Evolutionary conservation across 2,797 vertebrate species (phyloP).

Genomic region (Chanos chanos): DNA sequence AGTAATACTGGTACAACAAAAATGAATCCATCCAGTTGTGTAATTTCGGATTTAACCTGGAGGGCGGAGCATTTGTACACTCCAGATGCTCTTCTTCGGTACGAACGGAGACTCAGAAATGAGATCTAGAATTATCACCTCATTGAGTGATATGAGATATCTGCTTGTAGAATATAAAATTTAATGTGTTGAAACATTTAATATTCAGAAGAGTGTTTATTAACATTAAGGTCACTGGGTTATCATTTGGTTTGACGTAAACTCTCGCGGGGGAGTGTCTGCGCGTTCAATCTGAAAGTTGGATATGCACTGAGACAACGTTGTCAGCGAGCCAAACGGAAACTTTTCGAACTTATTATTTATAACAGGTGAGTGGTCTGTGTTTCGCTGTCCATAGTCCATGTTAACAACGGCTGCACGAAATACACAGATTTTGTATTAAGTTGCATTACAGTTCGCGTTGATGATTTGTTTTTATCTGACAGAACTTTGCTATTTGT

Average conservation of each 20-base stretch:
- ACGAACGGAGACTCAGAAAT: too few relatives aligned
- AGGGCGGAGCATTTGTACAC: neutral
- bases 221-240: too few relatives aligned
- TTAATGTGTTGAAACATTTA: neutral
- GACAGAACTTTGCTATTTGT: too few relatives aligned
- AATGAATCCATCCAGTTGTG: neutral
- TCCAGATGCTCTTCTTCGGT: too few relatives aligned
- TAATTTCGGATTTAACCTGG: neutral
- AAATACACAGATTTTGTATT: too few relatives aligned
- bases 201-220: too few relatives aligned
- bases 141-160: too few relatives aligned
- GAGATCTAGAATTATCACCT: too few relatives aligned
- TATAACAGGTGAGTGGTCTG: neutral
- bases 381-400: neutral
- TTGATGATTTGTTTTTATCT: neutral
- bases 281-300: neutral
- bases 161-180: neutral
- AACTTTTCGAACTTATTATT: neutral
- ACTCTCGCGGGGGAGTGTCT: neutral
- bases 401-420: too few relatives aligned
- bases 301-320: neutral
- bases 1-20: too few relatives aligned
- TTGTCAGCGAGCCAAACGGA: neutral
- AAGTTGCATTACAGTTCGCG: neutral
- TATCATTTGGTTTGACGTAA: neutral